Evolutionary conservation across 1,140 invertebrate species (phyloP).

Genomic region (Drosophila bifasciata): DNA sequence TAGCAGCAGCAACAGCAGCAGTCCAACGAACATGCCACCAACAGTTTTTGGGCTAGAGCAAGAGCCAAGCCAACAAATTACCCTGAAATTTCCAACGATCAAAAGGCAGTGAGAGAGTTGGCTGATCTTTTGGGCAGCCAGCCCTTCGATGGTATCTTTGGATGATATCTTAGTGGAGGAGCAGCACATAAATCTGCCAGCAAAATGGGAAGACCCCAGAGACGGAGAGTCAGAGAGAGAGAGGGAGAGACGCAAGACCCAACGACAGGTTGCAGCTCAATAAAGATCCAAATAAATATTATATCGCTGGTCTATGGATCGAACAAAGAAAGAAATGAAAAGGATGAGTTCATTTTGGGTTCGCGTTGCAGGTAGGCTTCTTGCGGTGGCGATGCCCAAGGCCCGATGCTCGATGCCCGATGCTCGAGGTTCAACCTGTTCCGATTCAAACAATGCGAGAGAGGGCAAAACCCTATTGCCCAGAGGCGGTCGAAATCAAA

Average conservation of each 20-base stretch:
- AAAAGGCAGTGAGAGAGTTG: constrained; percentile 26
- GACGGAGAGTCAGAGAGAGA: constrained; percentile 2
- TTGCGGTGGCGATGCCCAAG: constrained; percentile 6
- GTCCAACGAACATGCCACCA: constrained; percentile 61
- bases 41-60: constrained; percentile 56
- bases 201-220: constrained; percentile 32
- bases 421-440: constrained; percentile 61
- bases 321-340: constrained; percentile 42
- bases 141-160: constrained; percentile 30
- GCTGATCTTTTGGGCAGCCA: constrained; percentile 12
- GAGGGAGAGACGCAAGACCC: constrained; percentile 26
- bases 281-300: constrained; percentile 80
- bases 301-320: constrained; percentile 58
- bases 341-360: constrained; percentile 79
- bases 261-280: constrained; percentile 79
- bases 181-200: constrained; percentile 74
- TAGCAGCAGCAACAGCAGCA: constrained; percentile 11
- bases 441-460: background rate
- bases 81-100: constrained; percentile 68
- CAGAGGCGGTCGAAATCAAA: constrained; percentile 72
- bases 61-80: constrained; percentile 70
- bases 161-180: constrained; percentile 54
- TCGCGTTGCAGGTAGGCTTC: constrained; percentile 44
- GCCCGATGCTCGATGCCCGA: constrained; percentile 1
- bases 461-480: constrained; percentile 16